Percentiles rank a stretch among this genome's conserved stretches.
These are phyloP conservation scores for Uloborus plumipes DNA, from an alignment of 2,888 invertebrate genomes.

Conservation along the genomic window DNA sequence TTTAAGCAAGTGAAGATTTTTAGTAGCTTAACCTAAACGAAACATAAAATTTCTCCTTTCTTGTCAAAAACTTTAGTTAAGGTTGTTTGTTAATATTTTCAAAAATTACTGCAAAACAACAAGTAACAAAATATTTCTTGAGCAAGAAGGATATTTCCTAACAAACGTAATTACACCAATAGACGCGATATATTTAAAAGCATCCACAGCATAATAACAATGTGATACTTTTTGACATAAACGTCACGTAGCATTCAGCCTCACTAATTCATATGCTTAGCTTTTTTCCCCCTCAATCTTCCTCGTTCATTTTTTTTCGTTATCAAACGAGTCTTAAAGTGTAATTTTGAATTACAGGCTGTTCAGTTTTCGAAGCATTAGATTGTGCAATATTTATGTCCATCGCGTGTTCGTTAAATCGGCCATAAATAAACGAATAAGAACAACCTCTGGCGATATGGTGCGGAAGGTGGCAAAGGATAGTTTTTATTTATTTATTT, in stretches of 20 bases:
- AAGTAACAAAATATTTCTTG: too few relatives aligned
- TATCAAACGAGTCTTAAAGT: neutral
- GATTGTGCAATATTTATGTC: slow-evolving; percentile 53
- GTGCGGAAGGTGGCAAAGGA: neutral
- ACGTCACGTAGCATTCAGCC: slow-evolving; percentile 40
- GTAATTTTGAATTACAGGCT: slow-evolving; percentile 45
- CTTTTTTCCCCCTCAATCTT: too few relatives aligned
- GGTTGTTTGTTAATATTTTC: too few relatives aligned
- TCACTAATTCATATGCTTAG: too few relatives aligned
- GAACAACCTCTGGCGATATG: neutral
- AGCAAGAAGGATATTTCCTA: too few relatives aligned
- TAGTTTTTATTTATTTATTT: neutral
- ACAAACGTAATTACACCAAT: too few relatives aligned
- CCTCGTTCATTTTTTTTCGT: neutral
- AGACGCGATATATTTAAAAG: neutral
- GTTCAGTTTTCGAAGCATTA: slow-evolving; percentile 24
- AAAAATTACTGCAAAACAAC: too few relatives aligned
- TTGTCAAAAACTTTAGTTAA: too few relatives aligned
- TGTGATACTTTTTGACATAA: slow-evolving; percentile 39
- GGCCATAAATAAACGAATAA: neutral
- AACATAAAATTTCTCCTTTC: too few relatives aligned
- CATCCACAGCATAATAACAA: neutral
- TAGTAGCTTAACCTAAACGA: too few relatives aligned
- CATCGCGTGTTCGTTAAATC: slow-evolving; percentile 14
- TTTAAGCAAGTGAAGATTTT: too few relatives aligned